These are phyloP conservation scores for Cerastis leucographa DNA, from an alignment of 2,888 invertebrate genomes.

Conservation along the genomic window DNA sequence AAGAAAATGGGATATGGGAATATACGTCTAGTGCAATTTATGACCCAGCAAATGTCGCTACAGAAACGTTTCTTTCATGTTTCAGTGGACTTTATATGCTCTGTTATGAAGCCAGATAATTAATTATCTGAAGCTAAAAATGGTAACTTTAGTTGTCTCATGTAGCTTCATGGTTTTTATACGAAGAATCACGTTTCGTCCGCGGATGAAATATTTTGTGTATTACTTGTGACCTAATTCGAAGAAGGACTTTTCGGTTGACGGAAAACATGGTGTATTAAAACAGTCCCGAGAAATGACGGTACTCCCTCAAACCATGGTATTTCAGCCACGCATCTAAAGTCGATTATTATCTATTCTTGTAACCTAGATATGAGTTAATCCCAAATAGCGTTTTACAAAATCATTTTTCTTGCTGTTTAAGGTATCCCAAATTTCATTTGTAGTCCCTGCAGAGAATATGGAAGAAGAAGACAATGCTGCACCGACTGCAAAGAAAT, in stretches of 20 bases:
- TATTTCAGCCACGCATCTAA: background rate
- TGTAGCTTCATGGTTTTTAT: background rate
- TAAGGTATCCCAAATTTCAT: too few species aligned
- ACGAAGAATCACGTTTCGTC: background rate
- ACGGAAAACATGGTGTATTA: background rate
- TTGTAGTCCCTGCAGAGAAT: too few species aligned
- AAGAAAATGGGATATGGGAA: constrained; percentile 10
- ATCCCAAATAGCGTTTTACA: background rate
- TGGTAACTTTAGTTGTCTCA: background rate
- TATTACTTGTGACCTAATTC: too few species aligned
- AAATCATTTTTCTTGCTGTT: too few species aligned
- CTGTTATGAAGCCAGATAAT: background rate
- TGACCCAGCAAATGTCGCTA: background rate
- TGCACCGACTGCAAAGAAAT: too few species aligned
- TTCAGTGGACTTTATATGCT: background rate
- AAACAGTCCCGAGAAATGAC: background rate
- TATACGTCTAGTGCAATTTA: constrained; percentile 9
- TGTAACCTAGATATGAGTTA: background rate
- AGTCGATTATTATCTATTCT: background rate
- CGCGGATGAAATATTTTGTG: too few species aligned
- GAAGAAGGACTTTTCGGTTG: background rate
- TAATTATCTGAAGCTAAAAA: background rate
- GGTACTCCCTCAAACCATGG: background rate
- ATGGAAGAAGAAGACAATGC: background rate
- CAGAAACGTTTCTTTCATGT: background rate